Evolutionary conservation across 2,113 vertebrate species (phyloP).

Genomic region (Pollachius pollachius): DNA sequence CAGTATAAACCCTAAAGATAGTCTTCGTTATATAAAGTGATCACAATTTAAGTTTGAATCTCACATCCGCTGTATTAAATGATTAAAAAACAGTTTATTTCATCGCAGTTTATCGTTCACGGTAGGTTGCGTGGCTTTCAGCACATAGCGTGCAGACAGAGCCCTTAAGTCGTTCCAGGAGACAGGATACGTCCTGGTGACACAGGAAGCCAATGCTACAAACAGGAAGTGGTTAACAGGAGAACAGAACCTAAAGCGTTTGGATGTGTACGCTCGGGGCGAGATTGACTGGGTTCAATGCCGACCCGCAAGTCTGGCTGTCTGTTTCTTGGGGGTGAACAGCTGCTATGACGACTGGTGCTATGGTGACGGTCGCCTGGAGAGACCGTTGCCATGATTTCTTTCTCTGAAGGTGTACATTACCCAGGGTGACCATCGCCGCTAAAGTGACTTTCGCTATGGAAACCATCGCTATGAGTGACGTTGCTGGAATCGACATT

Average conservation of each 20-base stretch:
- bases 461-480: too few relatives aligned
- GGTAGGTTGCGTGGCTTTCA: constrained; percentile 34
- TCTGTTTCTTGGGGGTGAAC: too few relatives aligned
- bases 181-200: constrained; percentile 51
- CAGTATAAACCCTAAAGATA: constrained; percentile 73
- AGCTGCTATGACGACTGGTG: too few relatives aligned
- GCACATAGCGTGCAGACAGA: constrained; percentile 56
- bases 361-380: too few relatives aligned
- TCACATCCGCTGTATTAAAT: constrained; percentile 18
- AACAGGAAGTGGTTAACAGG: constrained; percentile 39
- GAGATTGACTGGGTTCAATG: too few relatives aligned
- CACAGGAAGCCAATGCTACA: constrained; percentile 64
- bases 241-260: constrained; percentile 27
- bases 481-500: too few relatives aligned
- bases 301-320: too few relatives aligned
- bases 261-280: background rate
- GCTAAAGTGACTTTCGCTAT: too few relatives aligned
- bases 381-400: background rate
- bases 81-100: constrained; percentile 58
- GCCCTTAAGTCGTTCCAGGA: constrained; percentile 74
- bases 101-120: constrained; percentile 14
- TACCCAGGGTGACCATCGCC: background rate
- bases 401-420: background rate
- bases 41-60: constrained; percentile 50
- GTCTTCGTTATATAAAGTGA: constrained; percentile 68